Percentiles rank a stretch among this genome's conserved stretches.
Conservation (phyloP, 2,113 vertebrate species). For the Stigmatopora argus region DNA sequence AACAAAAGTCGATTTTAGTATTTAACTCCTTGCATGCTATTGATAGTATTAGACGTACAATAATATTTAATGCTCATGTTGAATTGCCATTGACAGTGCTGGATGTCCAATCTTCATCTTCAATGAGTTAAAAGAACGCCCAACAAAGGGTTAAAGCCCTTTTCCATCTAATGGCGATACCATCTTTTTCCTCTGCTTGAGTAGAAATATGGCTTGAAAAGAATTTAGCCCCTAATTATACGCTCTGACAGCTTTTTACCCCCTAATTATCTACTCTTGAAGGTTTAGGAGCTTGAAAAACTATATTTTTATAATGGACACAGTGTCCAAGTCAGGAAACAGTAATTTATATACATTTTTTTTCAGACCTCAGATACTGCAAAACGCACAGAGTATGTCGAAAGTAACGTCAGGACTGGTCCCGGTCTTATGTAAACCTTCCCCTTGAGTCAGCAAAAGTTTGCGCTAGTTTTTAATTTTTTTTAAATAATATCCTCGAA, state of each 20-base stretch:
- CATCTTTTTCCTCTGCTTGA: constrained; percentile 2
- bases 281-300: constrained; percentile 1
- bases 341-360: constrained; percentile 30
- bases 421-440: constrained; percentile 25
- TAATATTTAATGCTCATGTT: too few relatives aligned
- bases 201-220: neutral
- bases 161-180: neutral
- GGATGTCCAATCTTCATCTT: too few relatives aligned
- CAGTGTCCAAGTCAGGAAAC: constrained; percentile 28
- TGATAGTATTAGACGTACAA: too few relatives aligned
- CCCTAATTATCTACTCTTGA: neutral
- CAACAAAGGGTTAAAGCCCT: neutral
- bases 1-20: too few relatives aligned
- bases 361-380: constrained; percentile 30
- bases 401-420: constrained; percentile 19
- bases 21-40: too few relatives aligned
- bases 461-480: constrained; percentile 5
- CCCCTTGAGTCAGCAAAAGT: constrained; percentile 34
- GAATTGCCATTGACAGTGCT: too few relatives aligned
- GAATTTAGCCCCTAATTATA: neutral
- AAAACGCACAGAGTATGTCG: constrained; percentile 12
- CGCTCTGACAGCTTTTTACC: constrained; percentile 1
- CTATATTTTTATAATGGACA: neutral
- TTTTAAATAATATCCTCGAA: constrained; percentile 18
- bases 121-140: too few relatives aligned